Evolutionary conservation across 2,888 invertebrate genomes (phyloP), one percentile per base, ranked within the genome.

Genomic region (Abrostola triplasia): DNA sequence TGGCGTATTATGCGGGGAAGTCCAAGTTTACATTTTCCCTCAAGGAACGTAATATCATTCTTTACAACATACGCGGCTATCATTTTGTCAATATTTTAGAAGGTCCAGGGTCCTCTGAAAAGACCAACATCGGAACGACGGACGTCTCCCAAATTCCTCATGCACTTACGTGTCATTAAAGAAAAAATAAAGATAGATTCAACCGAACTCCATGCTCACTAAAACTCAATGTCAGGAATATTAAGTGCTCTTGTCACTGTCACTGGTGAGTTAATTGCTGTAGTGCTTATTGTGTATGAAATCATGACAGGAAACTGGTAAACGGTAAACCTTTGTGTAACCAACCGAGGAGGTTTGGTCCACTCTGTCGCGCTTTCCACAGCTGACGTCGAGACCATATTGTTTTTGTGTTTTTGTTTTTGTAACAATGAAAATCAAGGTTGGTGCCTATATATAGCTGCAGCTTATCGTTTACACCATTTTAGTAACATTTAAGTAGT

Each of bases 341-440:
- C 76, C 64, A 67, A 72, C 61, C 77, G 64, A 37, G 7, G 44
- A 58, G 24, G 11, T 10, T 47, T n/a, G 59, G 61, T 60, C 41
- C 49, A 60, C 58, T 72, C 61, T 51, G 73, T 64, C 47, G 52
- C 73, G 68, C 73, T 74, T 74, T 74, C 77, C 67, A 74, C 42
- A 41, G 41, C 13, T 67, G 73, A 64, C 73, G 73, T 61, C 67
- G 60, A 36, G n/a, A 58, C 6, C 44, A 40, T 47, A n/a, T n/a
- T n/a, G n/a, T n/a, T n/a, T n/a, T n/a, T n/a, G n/a, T n/a, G n/a
- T n/a, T n/a, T n/a, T n/a, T n/a, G n/a, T 36, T 37, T 35, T 49
- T 40, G 47, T 10, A 48, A 64, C 58, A 59, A 61, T 62, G 53
- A 62, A 62, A 70, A 62, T 65, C 59, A 76, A 73, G 72, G 76